Evolutionary conservation across 2,888 invertebrate species (phyloP).

Genomic region (Amblyjoppa fuscipennis): DNA sequence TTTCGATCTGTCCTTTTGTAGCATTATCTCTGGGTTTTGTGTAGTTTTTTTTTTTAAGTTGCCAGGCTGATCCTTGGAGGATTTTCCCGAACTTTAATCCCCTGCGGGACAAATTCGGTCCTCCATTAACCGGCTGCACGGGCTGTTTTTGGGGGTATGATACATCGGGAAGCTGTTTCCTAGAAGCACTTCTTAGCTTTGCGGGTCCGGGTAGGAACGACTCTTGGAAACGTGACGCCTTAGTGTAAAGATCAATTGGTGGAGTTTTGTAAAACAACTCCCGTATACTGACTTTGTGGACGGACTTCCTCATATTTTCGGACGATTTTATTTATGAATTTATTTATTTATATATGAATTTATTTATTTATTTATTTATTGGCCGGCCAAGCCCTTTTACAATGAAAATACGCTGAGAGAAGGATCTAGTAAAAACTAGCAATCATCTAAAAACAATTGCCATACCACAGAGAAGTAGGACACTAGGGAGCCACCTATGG

Average conservation of each 20-base stretch:
- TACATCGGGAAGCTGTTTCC: background rate
- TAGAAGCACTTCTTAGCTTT: background rate
- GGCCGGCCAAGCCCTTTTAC: too few species aligned
- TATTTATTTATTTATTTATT: too few species aligned
- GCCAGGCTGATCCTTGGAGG: constrained; percentile 31
- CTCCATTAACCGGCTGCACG: constrained; percentile 32
- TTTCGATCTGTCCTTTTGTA: constrained; percentile 24
- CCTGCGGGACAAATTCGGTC: constrained; percentile 45
- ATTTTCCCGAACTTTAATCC: constrained; percentile 49
- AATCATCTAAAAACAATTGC: too few species aligned
- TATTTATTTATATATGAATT: too few species aligned
- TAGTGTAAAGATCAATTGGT: background rate
- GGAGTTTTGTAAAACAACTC: too few species aligned
- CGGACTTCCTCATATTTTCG: too few species aligned
- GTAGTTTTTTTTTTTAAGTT: constrained; percentile 22
- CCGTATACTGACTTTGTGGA: too few species aligned
- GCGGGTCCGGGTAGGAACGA: background rate
- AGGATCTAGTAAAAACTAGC: too few species aligned
- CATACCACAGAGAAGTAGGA: too few species aligned
- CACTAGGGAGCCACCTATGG: too few species aligned
- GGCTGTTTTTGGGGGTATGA: background rate
- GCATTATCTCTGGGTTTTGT: constrained; percentile 1
- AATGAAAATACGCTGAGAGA: too few species aligned
- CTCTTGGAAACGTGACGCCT: background rate
- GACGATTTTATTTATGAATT: too few species aligned